A percentile compares a stretch with the other conserved stretches of the same genome.
These are phyloP conservation scores for Tenodera sinensis DNA, from an alignment of 2,888 invertebrate species.

Conservation along the genomic window DNA sequence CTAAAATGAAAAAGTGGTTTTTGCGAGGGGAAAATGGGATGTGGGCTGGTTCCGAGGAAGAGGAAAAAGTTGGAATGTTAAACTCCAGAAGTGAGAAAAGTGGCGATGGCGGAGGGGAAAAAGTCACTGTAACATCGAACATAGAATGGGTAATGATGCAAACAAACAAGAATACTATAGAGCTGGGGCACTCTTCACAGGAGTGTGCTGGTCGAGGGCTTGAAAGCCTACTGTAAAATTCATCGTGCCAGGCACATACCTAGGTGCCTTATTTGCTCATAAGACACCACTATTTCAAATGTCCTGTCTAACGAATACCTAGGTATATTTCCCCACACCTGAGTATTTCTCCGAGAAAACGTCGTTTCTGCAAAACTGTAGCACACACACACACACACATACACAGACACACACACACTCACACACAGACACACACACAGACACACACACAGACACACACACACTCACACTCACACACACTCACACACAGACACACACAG, in stretches of 20 bases:
- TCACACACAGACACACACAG: no score
- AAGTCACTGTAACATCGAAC: constrained; percentile 3
- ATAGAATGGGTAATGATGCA: constrained; percentile 20
- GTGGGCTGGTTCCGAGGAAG: background rate
- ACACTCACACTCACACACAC: no score
- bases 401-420: no score
- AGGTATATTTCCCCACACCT: no score
- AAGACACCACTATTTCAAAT: background rate
- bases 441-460: no score
- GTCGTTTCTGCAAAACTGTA: no score
- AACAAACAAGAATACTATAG: constrained; percentile 14
- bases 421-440: no score
- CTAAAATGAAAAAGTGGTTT: background rate
- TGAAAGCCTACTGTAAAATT: constrained; percentile 24
- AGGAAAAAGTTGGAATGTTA: background rate
- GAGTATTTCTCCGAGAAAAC: no score
- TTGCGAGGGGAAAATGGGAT: background rate
- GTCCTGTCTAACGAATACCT: background rate
- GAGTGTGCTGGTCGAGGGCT: background rate
- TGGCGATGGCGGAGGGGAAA: background rate
- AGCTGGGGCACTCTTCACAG: background rate
- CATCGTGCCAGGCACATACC: no score
- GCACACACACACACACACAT: no score
- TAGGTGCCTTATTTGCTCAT: background rate
- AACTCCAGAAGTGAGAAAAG: background rate